Conservation (phyloP, 2,888 invertebrate species). For the Ornithoptera priamus region DNA sequence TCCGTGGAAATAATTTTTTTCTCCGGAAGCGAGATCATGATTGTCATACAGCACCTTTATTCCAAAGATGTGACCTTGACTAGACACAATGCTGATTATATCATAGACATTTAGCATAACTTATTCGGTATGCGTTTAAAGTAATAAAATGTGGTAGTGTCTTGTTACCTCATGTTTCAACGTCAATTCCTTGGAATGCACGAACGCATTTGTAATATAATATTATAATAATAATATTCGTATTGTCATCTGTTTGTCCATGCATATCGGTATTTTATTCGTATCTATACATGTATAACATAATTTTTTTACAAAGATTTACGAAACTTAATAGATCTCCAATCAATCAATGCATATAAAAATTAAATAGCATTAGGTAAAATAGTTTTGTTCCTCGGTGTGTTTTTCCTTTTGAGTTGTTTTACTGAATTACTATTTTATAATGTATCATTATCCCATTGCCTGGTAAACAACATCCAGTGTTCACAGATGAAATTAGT, state of each 20-base stretch:
- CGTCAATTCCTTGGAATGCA: slow-evolving; percentile 18
- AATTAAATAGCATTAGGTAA: no score
- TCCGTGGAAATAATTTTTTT: slow-evolving; percentile 11
- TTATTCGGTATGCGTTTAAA: slow-evolving; percentile 46
- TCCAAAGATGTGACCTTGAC: slow-evolving; percentile 42
- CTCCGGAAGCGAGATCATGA: slow-evolving; percentile 54
- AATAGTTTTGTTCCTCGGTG: no score
- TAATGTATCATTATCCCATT: no score
- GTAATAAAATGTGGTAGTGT: slow-evolving; percentile 37
- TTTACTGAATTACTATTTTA: no score
- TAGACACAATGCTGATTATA: slow-evolving; percentile 44
- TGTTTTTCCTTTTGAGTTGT: no score
- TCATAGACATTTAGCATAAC: slow-evolving; percentile 42
- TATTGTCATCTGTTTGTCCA: neutral
- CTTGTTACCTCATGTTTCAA: slow-evolving; percentile 27
- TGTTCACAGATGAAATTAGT: no score
- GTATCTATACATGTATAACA: no score
- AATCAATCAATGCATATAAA: no score
- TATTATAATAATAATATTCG: slow-evolving; percentile 9
- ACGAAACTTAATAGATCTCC: no score
- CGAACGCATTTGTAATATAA: slow-evolving; percentile 1
- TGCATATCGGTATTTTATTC: no score
- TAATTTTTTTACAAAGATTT: no score
- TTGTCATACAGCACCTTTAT: slow-evolving; percentile 32
- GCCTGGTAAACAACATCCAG: no score